Base-by-base conservation (phyloP, 1,140 invertebrate genomes). In the Gryon sp. region DNA sequence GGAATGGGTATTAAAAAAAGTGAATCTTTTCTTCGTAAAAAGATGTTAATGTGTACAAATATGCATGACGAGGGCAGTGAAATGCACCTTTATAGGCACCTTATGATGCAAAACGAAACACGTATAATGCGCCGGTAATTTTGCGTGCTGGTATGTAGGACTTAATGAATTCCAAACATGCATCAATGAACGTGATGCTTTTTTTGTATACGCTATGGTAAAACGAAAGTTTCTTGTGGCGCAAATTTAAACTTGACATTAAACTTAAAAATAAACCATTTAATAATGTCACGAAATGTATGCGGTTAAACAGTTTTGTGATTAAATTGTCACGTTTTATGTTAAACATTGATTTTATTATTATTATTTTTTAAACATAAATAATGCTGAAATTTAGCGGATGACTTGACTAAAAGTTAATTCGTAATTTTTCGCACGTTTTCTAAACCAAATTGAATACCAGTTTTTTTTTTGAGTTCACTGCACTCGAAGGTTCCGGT, bases 121-220 rank as follows among this genome's bases (percentile, higher is more conserved):
- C 59, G 59, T 59, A 38, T 12, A 50, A 46, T 40, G 28, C 43
- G 34, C 18, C 46, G 53, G 19, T 36, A 41, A 76, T 46, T 76
- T 55, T 19, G 52, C 70, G 70, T 59, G 60, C 26, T 18, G 50
- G 38, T 15, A 60, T 53, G 63, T 30, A 11, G 19, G 36, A 41
- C 28, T 57, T 63, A 53, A 69, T 57, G 28, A 45, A 76, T 76
- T 68, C 57, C 9, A 14, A 60, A 48, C 43, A 40, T 32, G 57
- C 55, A 16, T 63, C 48, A 45, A 40, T 59, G 38, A 30, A 65
- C 53, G 70, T 59, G 70, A 50, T 22, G 36, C 20, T 16, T 16
- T 40, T 19, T 40, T 55, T 38, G 20, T 26, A 7, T 8, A 16
- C 11, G 4, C 32, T 11, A 12, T 34, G n/a, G 1, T 63, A 2